These are phyloP conservation scores for Atrina japonica DNA, from an alignment of 2,888 invertebrate species.

Conservation along the genomic window DNA sequence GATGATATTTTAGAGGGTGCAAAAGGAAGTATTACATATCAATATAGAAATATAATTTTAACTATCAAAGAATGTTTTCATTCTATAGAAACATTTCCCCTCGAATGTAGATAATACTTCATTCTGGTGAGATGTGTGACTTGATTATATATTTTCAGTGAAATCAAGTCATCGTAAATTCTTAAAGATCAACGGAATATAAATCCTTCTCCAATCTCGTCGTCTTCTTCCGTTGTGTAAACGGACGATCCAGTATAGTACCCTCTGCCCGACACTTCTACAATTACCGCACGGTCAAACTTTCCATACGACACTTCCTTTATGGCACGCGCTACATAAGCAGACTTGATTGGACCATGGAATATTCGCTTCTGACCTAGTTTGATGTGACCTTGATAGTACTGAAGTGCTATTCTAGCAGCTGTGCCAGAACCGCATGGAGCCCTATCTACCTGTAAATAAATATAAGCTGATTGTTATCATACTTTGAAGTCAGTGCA, in stretches of 20 bases:
- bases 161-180: no score
- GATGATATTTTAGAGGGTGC: no score
- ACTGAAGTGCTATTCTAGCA: constrained; percentile 78
- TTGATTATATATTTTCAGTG: no score
- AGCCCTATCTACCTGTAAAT: constrained; percentile 79
- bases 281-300: constrained; percentile 72
- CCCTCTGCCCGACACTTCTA: constrained; percentile 78
- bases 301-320: constrained; percentile 54
- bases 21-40: no score
- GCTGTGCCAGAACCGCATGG: constrained; percentile 80
- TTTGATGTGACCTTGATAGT: constrained; percentile 60
- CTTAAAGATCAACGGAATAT: no score
- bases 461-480: no score
- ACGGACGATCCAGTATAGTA: constrained; percentile 67
- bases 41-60: no score
- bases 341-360: constrained; percentile 64
- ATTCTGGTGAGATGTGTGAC: no score
- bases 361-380: constrained; percentile 70
- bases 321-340: constrained; percentile 58
- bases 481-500: no score
- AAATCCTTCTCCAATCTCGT: constrained; percentile 76
- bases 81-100: no score
- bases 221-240: constrained; percentile 76
- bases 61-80: no score
- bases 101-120: no score